These are phyloP conservation scores for Microtus richardsoni DNA, from an alignment of 2,113 vertebrate genomes.

Conservation along the genomic window DNA sequence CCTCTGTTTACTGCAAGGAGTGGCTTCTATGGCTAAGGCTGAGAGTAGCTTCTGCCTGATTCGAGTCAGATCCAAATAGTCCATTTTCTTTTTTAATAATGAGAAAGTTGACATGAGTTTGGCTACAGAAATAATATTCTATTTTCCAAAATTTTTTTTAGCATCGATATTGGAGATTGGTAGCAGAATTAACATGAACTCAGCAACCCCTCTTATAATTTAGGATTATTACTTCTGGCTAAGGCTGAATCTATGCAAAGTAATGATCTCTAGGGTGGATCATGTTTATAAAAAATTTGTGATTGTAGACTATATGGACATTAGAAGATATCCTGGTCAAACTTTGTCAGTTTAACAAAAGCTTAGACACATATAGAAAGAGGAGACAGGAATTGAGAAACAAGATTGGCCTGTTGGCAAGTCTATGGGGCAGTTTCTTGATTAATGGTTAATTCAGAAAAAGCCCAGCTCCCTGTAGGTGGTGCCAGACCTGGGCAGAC, in stretches of 20 bases:
- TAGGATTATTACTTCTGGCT: constrained; percentile 11
- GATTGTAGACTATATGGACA: background rate
- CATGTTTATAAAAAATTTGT: background rate
- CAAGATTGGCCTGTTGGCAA: background rate
- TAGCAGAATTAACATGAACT: constrained; percentile 28
- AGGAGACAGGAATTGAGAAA: background rate
- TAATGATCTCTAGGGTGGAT: background rate
- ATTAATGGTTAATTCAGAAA: background rate
- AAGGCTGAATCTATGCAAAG: background rate
- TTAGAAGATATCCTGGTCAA: background rate
- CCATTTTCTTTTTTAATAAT: constrained; percentile 10
- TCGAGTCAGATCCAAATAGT: background rate
- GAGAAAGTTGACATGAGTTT: background rate
- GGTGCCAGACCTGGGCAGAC: background rate
- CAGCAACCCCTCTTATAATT: background rate
- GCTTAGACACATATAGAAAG: background rate
- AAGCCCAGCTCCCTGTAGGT: background rate
- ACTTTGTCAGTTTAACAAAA: background rate
- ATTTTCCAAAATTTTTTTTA: constrained; percentile 10
- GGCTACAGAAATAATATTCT: background rate
- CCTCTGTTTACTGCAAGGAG: background rate
- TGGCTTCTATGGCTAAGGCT: background rate
- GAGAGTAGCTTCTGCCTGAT: background rate
- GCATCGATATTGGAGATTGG: background rate
- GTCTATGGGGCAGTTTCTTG: background rate